A percentile compares a stretch with the other conserved stretches of the same genome.
These are phyloP conservation scores for Sarcophaga rosellei DNA, from an alignment of 2,888 invertebrate genomes.

Conservation along the genomic window DNA sequence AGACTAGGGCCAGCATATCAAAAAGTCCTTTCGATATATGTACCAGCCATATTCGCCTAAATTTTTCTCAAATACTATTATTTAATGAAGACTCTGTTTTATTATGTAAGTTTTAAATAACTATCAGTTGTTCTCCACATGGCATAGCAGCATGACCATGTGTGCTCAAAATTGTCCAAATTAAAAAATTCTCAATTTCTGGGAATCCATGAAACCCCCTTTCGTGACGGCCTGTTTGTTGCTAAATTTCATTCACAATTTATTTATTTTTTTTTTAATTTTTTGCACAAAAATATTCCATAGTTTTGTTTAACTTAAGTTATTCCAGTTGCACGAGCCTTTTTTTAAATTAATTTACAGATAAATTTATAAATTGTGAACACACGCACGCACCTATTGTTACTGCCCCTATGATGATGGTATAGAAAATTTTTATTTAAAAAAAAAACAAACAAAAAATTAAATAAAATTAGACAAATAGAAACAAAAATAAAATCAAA, in stretches of 20 bases:
- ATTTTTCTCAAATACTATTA: no score
- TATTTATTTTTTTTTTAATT: not conserved
- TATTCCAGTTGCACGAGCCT: constrained; percentile 14
- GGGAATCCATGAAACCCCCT: no score
- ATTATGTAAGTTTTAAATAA: no score
- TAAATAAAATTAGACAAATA: not conserved
- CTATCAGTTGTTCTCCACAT: no score
- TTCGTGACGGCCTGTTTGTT: not conserved
- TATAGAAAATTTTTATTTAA: not conserved
- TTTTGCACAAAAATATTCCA: constrained; percentile 1
- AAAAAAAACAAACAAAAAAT: not conserved
- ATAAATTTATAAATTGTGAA: constrained; percentile 23
- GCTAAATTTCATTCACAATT: not conserved
- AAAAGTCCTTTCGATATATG: no score
- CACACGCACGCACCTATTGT: not conserved
- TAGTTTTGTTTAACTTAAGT: not conserved
- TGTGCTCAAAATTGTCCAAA: no score
- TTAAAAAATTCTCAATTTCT: no score
- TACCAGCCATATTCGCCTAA: no score
- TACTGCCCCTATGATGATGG: not conserved
- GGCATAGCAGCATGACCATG: no score
- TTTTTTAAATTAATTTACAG: not conserved
- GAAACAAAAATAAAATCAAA: not conserved
- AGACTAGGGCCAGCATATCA: no score
- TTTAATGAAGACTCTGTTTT: no score